Conservation (phyloP, 2,113 vertebrate genomes). For the Notechis scutatus region DNA sequence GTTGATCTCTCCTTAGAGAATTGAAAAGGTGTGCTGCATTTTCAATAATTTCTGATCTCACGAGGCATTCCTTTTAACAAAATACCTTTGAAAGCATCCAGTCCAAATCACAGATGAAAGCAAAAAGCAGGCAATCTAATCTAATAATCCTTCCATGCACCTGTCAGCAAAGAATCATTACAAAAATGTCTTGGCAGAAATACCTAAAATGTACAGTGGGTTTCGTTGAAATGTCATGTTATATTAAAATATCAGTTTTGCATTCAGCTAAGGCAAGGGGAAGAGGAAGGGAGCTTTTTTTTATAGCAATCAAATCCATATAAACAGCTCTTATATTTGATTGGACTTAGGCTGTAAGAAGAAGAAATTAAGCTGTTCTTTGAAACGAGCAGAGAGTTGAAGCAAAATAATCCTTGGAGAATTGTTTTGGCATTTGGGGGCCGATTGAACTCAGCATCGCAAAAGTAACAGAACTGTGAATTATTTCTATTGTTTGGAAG, state of each 20-base stretch:
- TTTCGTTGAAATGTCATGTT: not conserved
- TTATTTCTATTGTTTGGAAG: constrained; percentile 19
- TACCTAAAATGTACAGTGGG: not conserved
- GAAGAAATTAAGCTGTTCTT: not conserved
- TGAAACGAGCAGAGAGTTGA: not conserved
- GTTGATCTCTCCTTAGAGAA: not conserved
- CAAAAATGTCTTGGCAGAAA: not conserved
- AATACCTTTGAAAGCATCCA: not conserved
- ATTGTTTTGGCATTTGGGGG: not conserved
- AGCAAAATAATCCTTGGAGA: not conserved
- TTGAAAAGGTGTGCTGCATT: not conserved
- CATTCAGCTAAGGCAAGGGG: not conserved
- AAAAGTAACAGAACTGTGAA: not conserved
- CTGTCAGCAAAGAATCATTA: not conserved
- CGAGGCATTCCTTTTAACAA: not conserved
- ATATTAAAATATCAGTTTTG: not conserved
- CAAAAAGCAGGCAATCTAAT: not conserved
- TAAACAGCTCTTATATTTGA: not conserved
- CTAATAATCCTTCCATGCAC: not conserved
- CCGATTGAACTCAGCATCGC: constrained; percentile 6
- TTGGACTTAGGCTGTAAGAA: not conserved
- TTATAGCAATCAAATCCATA: not conserved
- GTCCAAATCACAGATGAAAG: not conserved
- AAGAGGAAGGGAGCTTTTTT: not conserved
- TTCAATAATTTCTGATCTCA: not conserved